phyloP scores from a whole-genome alignment of 2,797 vertebrate species.

The Rhynchonycteris naso region DNA sequence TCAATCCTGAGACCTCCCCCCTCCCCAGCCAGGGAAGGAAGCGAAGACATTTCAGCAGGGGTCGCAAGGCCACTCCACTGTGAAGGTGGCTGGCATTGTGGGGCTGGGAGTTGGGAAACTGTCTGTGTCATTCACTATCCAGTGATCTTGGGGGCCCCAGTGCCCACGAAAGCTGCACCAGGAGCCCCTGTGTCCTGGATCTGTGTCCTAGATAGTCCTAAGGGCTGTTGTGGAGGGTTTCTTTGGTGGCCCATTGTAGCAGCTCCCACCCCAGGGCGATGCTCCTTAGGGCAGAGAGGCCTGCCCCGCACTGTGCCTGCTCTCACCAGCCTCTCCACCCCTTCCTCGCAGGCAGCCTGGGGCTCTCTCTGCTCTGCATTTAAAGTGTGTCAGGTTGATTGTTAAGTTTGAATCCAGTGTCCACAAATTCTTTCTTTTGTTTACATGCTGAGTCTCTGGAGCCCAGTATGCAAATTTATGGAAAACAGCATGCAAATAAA shows the following conservation, averaged over 20 bases:
- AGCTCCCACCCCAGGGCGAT: background rate
- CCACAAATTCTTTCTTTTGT: background rate
- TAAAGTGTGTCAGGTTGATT: background rate
- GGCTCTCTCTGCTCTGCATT: background rate
- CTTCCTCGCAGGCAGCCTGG: background rate
- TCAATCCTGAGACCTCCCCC: background rate
- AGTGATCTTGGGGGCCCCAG: background rate
- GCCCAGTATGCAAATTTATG: background rate
- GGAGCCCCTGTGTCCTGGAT: background rate
- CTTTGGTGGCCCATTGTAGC: slow-evolving; percentile 28
- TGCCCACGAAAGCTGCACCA: background rate
- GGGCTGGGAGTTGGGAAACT: background rate
- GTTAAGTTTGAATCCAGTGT: background rate
- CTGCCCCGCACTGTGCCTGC: too few relatives aligned
- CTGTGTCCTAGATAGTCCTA: background rate
- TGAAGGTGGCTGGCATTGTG: background rate
- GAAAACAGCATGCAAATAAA: background rate
- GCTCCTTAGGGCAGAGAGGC: fast-evolving
- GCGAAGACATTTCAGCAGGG: background rate
- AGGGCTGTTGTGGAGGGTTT: background rate
- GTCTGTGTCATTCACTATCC: fast-evolving
- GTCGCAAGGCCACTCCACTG: background rate
- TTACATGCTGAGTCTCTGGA: background rate
- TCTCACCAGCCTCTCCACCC: background rate
- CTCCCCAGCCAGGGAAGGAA: background rate